phyloP scores from a whole-genome alignment of 2,113 vertebrate genomes.

The Numenius arquata region DNA sequence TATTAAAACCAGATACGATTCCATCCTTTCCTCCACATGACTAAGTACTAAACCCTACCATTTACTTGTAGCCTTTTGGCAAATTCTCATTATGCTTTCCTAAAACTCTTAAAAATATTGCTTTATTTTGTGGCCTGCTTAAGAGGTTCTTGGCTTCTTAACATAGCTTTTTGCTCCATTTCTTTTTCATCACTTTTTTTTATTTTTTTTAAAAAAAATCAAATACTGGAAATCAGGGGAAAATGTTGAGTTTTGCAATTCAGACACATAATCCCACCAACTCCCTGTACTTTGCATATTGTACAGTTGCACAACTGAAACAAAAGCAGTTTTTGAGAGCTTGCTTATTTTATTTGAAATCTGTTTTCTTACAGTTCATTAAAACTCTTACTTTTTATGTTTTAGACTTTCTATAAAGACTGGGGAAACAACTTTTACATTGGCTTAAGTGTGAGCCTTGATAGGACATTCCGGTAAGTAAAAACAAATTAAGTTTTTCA shows the following conservation, averaged over 20 bases:
- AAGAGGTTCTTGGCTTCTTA: neutral
- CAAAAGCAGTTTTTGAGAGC: neutral
- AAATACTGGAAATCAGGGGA: neutral
- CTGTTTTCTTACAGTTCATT: neutral
- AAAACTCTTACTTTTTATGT: neutral
- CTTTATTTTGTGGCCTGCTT: neutral
- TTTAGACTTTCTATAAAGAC: conserved; percentile 73
- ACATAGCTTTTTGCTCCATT: neutral
- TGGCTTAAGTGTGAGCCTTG: conserved; percentile 86
- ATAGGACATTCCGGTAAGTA: conserved; percentile 89
- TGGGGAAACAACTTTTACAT: conserved; percentile 78
- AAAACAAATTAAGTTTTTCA: neutral
- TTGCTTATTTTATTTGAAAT: neutral
- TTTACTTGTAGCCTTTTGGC: neutral
- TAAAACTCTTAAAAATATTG: neutral
- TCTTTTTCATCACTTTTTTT: neutral
- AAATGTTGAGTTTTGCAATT: neutral
- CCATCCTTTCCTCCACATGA: neutral
- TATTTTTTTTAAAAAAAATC: neutral
- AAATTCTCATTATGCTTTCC: neutral
- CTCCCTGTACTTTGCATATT: neutral
- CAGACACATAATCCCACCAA: neutral
- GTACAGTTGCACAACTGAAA: neutral
- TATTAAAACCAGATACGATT: neutral
- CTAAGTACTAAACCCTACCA: neutral